Base-by-base conservation (phyloP, 2,888 invertebrate genomes). In the Petrolisthes cinctipes region DNA sequence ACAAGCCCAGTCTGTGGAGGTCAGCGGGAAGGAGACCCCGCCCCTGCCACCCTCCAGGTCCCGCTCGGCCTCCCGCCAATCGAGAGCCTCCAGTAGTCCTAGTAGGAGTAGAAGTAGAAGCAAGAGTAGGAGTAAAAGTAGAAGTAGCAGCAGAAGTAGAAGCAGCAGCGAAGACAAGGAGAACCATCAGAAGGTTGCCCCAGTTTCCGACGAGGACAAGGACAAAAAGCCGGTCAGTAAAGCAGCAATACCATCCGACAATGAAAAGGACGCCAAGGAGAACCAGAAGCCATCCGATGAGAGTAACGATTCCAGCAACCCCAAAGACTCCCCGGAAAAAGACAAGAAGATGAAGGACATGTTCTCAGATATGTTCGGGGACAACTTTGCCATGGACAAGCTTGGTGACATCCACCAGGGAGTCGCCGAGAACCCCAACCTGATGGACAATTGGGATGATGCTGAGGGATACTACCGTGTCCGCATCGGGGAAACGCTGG, bases 371-470 rank as follows among this genome's bases (percentile, higher is more conserved):
- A 90, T 90, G 90, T 90, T 90, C 82, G 87, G 89, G 7, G 90
- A 90, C 54, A 88, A 89, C 82, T 90, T 90, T 84, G 84, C 85
- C 37, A 83, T 86, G 9, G 90, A 90, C 71, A 86, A 87, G 57
- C 68, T 89, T 4, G 89, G 87, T 11, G 89, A 87, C 54, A 87
- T 89, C 54, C 89, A 85, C 66, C 76, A 87, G 9, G 89, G 90
- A 4, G 75, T 56, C 61, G 81, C 88, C 7, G 98, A 98, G 92
- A 96, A 97, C 93, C 98, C 98, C 0, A 97, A 97, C 81, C 94
- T 99, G 75, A 98, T 97, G 0, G 99, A 99, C 93, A 99, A 99
- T 93, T 99, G 99, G 99, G 99, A 99, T 92, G 99, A 99, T 93
- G 97, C 98, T 0, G 99, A 99, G 93, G 99, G 99, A 71, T 99